Conservation (phyloP, 2,888 invertebrate genomes). For the Tricholauxania praeusta region DNA sequence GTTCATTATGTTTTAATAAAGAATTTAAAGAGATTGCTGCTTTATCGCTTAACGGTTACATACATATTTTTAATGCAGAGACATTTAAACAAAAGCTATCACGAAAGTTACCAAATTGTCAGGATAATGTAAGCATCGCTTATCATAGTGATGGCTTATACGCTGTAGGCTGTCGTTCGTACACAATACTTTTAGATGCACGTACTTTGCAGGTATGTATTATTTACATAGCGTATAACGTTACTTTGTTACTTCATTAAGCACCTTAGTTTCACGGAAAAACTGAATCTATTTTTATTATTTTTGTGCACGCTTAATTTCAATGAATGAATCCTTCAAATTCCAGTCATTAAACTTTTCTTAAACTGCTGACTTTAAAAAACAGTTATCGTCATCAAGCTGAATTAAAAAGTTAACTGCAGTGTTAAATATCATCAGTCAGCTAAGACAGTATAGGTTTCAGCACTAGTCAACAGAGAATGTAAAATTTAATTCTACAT, state of each 20-base stretch:
- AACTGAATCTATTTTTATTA: background rate
- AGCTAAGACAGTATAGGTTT: too few species aligned
- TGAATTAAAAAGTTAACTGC: too few species aligned
- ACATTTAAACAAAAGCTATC: conserved; percentile 90
- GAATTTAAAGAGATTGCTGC: conserved; percentile 90
- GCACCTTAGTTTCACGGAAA: background rate
- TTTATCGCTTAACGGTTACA: conserved; percentile 91
- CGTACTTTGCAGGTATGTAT: conserved; percentile 79
- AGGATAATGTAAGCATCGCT: conserved; percentile 94
- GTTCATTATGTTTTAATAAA: conserved; percentile 89
- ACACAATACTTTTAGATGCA: conserved; percentile 90
- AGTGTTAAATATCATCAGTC: too few species aligned
- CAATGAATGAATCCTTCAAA: too few species aligned
- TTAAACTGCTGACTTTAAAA: too few species aligned
- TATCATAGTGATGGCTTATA: conserved; percentile 88
- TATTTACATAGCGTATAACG: background rate
- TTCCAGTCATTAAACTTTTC: too few species aligned
- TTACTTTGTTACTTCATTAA: background rate
- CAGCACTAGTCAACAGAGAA: too few species aligned
- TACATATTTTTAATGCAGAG: conserved; percentile 93
- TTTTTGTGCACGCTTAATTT: background rate
- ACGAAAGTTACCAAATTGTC: conserved; percentile 86
- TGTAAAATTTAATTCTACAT: too few species aligned
- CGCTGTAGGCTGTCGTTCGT: conserved; percentile 94
- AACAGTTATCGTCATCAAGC: too few species aligned